Evolutionary conservation across 2,113 vertebrate genomes (phyloP).

Genomic region (Neopipo cinnamomea): DNA sequence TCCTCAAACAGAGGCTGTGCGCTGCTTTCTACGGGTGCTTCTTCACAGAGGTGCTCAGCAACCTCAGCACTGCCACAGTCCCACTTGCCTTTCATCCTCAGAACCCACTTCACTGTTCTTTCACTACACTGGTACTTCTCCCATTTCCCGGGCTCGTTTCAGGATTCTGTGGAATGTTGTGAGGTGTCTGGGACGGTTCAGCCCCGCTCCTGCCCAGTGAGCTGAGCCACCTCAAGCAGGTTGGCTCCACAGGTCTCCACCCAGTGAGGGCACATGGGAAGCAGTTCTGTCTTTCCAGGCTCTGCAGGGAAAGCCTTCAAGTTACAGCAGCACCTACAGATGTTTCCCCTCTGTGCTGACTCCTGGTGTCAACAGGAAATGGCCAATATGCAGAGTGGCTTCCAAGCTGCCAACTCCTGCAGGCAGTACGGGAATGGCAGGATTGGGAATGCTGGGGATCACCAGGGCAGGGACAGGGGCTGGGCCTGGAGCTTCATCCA

Average conservation of each 20-base stretch:
- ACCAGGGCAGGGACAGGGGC: neutral
- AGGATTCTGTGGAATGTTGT: neutral
- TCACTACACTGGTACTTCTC: neutral
- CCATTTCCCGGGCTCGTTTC: neutral
- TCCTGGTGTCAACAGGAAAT: neutral
- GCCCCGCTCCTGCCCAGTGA: neutral
- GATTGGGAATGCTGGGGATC: neutral
- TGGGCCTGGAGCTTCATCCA: neutral
- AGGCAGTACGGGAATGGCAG: neutral
- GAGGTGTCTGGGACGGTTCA: neutral
- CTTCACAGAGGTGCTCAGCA: neutral
- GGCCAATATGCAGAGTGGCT: neutral
- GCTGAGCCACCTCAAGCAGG: neutral
- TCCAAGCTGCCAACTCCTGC: neutral
- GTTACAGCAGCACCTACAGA: slow-evolving; percentile 8
- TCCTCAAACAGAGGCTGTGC: neutral
- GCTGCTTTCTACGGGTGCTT: neutral
- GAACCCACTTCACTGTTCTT: neutral
- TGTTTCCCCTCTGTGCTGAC: neutral
- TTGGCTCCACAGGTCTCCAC: neutral
- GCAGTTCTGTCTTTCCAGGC: neutral
- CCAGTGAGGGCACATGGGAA: neutral
- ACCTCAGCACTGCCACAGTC: neutral
- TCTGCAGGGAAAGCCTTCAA: neutral
- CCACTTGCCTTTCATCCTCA: neutral